Conservation (phyloP, 2,797 vertebrate genomes). For the Microhierax caerulescens region DNA sequence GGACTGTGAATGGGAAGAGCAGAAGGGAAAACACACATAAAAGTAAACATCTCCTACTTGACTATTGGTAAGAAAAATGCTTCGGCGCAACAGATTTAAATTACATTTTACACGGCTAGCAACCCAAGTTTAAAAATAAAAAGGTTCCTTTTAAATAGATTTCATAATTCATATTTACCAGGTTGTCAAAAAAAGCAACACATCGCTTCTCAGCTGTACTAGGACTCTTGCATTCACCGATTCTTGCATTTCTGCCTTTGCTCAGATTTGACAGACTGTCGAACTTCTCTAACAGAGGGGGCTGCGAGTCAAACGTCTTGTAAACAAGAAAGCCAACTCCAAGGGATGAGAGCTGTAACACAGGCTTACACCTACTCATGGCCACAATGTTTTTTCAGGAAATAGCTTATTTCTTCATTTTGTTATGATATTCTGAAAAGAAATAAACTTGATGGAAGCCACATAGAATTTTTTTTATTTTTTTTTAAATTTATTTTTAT, state of each 20-base stretch:
- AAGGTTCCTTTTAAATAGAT: slow-evolving; percentile 33
- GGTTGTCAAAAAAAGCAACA: slow-evolving; percentile 3
- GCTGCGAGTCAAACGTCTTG: not conserved
- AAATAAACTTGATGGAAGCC: not conserved
- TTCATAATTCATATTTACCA: slow-evolving; percentile 28
- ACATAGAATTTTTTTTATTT: not conserved
- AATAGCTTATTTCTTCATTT: not conserved
- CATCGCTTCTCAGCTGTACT: slow-evolving; percentile 35
- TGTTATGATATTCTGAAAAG: not conserved
- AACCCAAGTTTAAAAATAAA: slow-evolving; percentile 46
- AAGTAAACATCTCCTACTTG: slow-evolving; percentile 50
- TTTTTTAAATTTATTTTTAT: not conserved
- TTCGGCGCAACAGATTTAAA: slow-evolving; percentile 47
- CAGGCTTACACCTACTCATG: not conserved
- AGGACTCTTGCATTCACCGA: slow-evolving; percentile 12
- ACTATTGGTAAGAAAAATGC: slow-evolving; percentile 54
- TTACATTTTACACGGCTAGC: slow-evolving; percentile 55
- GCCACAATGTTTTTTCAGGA: not conserved
- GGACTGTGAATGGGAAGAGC: slow-evolving; percentile 53
- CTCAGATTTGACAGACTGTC: not conserved
- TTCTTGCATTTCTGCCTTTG: slow-evolving; percentile 15
- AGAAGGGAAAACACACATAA: slow-evolving; percentile 67
- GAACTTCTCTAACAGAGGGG: not conserved
- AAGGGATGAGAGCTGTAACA: not conserved
- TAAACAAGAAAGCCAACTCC: not conserved